A percentile compares a stretch with the other conserved stretches of the same genome.
Evolutionary conservation across 1,140 invertebrate genomes (phyloP).

Genomic region (Leucophenga varia): DNA sequence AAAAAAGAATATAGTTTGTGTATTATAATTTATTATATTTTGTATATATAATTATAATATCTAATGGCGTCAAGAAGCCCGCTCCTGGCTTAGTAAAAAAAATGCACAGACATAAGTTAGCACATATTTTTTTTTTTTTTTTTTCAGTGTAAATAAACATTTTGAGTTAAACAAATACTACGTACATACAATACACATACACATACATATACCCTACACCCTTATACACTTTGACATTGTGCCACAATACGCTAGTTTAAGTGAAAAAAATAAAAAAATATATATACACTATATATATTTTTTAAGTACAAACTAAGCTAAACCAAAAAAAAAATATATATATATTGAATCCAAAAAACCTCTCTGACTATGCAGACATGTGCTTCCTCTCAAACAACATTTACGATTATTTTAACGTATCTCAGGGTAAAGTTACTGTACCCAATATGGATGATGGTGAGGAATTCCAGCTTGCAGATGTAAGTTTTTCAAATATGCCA

Average conservation of each 20-base stretch:
- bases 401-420: slow-evolving; percentile 89
- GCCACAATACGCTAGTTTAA: no score
- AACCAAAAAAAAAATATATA: slow-evolving; percentile 28
- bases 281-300: no score
- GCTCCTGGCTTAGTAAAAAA: slow-evolving; percentile 38
- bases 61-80: slow-evolving; percentile 34
- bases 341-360: slow-evolving; percentile 2
- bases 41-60: no score
- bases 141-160: not conserved
- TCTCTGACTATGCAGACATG: slow-evolving; percentile 66
- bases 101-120: slow-evolving; percentile 4
- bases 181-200: slow-evolving; percentile 10
- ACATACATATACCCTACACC: slow-evolving; percentile 7
- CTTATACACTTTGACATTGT: slow-evolving; percentile 14
- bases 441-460: slow-evolving; percentile 95
- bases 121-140: not conserved
- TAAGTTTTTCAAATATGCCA: no score
- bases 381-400: slow-evolving; percentile 83
- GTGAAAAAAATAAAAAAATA: no score
- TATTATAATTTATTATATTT: no score
- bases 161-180: no score
- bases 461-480: slow-evolving; percentile 85
- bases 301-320: no score
- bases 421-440: slow-evolving; percentile 96
- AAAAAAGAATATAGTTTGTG: no score